Evolutionary conservation across 2,113 vertebrate species (phyloP), one percentile per base, ranked within the genome.

Genomic region (Anguilla japonica): DNA sequence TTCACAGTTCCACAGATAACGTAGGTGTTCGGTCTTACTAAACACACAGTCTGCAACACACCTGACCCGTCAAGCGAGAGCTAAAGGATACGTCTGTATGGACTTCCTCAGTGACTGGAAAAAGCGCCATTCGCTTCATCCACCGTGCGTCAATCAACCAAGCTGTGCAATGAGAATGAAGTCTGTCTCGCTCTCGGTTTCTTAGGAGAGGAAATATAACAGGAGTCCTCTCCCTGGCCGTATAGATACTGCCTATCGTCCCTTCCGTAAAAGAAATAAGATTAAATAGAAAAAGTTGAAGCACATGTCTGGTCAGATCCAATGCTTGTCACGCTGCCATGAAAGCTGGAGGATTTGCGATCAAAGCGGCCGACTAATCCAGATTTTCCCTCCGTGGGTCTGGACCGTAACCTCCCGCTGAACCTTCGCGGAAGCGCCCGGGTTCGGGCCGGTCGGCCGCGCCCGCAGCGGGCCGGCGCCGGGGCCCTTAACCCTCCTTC

Each of bases 281-380:
- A 67, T 67, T 4, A 67, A 67, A 67, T 67, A 46, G 8, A 53
- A 53, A 53, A 89, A 87, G 71, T 60, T 85, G 79, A 60, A 87
- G 85, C 82, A 88, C 87, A 94, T 91, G 91, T 94, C 90, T 90
- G 91, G 90, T 96, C 94, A 93, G 88, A 92, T 92, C 90, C 91
- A 94, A 94, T 96, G 92, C 92, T 90, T 93, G 92, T 96, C 93
- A 92, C 85, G 22, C 43, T 89, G 83, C 92, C 89, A 91, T 94
- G 93, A 94, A 94, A 93, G 92, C 92, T 90, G 94, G 91, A 91
- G 90, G 94, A 90, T 92, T 88, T 89, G 89, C 94, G 95, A 96
- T 96, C 95, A 96, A 96, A 96, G 95, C 87, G 16, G 87, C 80
- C 40, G 29, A 81, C 90, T 94, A 94, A 94, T 95, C 94, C 93